Base-by-base conservation (phyloP, 2,113 vertebrate genomes). In the Xerus inauris region DNA sequence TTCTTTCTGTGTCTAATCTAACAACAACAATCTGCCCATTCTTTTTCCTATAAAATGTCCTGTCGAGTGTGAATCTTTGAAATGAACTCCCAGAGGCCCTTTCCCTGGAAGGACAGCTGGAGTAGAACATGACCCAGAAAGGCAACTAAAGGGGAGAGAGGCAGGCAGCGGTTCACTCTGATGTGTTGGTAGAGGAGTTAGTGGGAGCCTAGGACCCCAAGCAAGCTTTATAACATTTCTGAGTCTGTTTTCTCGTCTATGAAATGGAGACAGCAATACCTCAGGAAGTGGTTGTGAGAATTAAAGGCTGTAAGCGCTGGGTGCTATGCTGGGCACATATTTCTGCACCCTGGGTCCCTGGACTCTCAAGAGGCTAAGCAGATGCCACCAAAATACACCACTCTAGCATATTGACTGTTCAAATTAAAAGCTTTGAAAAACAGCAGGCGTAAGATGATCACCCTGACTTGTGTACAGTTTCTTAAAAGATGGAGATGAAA, bases 271-370 rank as follows among this genome's bases (percentile, higher is more conserved):
- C 40, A 62, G 5, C 13, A 19, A 35, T 19, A n/a, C 47, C 45
- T 40, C 71, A 32, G 40, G 85, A 67, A 71, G 45, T 7, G 40
- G 73, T 17, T 47, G 49, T 73, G 72, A 92, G 75, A 75, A 47
- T 81, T 49, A n/a, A 8, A 77, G 14, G 32, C 26, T 28, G 26
- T 38, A 54, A 88, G 38, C 35, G 9, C 16, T 6, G 69, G 42
- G 32, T 1, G 2, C 40, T 10, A 6, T 42, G 51, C 69, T 62
- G 3, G 30, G 65, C 22, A 19, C 1, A 0, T 9, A 17, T 35
- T 3, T 32, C 38, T 7, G 32, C 19, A 40, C 11, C 1, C 0
- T 32, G 89, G 88, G 42, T 7, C 9, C 49, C 14, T 71, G n/a
- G 19, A 28, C 75, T 45, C 89, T 32, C 30, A 32, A 49, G 40